A percentile compares a stretch with the other conserved stretches of the same genome.
Conservation (phyloP, 2,797 vertebrate species). For the Sebastes reedi region DNA sequence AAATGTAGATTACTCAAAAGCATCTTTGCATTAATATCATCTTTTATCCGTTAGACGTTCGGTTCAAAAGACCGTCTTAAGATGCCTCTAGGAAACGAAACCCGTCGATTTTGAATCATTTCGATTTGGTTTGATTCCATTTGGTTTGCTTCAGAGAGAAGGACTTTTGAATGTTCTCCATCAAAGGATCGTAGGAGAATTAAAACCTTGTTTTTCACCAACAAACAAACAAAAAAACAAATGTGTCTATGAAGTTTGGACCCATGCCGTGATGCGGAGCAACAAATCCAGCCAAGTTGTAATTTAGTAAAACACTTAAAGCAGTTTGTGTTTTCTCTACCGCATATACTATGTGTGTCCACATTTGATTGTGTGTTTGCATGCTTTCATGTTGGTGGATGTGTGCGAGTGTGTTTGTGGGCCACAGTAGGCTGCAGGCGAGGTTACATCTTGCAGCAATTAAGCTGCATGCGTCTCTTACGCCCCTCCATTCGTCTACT, state of each 20-base stretch:
- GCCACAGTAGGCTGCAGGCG: constrained; percentile 73
- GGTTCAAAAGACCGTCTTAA: constrained; percentile 12
- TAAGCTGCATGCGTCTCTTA: constrained; percentile 78
- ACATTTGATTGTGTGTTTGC: constrained; percentile 40
- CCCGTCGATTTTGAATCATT: constrained; percentile 30
- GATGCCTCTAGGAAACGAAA: constrained; percentile 33
- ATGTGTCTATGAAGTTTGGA: constrained; percentile 17
- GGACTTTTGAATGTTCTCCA: constrained; percentile 37
- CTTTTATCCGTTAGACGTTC: constrained; percentile 50
- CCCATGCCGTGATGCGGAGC: background rate
- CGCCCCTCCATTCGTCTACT: constrained; percentile 70
- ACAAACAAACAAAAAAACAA: constrained; percentile 49
- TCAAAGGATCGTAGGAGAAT: constrained; percentile 48
- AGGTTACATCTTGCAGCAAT: constrained; percentile 83
- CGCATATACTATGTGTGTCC: constrained; percentile 22
- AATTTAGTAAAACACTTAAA: constrained; percentile 31
- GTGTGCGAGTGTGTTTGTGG: constrained; percentile 67
- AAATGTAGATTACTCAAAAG: constrained; percentile 34
- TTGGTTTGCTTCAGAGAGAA: constrained; percentile 40
- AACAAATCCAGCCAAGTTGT: constrained; percentile 11
- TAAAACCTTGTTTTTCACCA: constrained; percentile 53
- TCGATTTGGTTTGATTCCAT: constrained; percentile 47
- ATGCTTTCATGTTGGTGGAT: constrained; percentile 47
- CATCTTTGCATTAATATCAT: constrained; percentile 51
- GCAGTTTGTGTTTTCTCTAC: constrained; percentile 38